Evolutionary conservation across 2,113 vertebrate genomes (phyloP).

Genomic region (Microcebus jonahi): DNA sequence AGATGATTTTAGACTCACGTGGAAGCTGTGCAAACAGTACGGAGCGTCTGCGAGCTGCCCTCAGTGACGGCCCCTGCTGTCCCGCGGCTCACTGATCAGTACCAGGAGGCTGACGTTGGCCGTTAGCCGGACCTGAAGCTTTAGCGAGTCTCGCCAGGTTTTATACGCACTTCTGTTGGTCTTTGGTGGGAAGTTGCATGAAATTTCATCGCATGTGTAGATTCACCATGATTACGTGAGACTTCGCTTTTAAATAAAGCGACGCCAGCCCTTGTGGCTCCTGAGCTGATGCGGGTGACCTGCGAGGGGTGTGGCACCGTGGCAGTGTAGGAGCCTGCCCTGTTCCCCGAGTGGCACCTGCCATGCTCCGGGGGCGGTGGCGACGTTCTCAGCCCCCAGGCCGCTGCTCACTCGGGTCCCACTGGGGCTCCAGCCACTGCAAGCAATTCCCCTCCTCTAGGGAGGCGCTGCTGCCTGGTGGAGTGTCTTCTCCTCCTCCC

Average conservation of each 20-base stretch:
- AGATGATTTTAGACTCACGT: background rate
- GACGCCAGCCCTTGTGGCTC: background rate
- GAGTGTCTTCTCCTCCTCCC: no score
- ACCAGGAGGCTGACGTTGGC: fast-evolving
- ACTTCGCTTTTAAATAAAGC: background rate
- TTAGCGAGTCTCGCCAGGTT: fast-evolving
- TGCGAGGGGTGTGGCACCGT: fast-evolving
- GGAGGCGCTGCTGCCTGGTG: background rate
- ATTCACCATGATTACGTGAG: background rate
- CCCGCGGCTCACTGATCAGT: fast-evolving
- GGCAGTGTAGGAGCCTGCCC: no score
- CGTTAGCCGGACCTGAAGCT: fast-evolving
- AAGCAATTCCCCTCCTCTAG: no score
- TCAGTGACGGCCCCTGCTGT: fast-evolving
- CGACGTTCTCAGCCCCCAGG: background rate
- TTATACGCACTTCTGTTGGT: fast-evolving
- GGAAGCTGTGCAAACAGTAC: background rate
- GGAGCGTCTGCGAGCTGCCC: fast-evolving
- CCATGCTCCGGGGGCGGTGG: background rate
- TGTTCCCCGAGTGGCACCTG: fast-evolving
- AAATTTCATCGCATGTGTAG: no score
- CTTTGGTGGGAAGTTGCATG: no score
- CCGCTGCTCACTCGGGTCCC: background rate
- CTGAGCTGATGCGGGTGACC: fast-evolving
- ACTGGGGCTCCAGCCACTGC: background rate